Percentiles rank a stretch among this genome's conserved stretches.
Conservation (phyloP, 2,888 invertebrate genomes). For the Deroplatys truncata region DNA sequence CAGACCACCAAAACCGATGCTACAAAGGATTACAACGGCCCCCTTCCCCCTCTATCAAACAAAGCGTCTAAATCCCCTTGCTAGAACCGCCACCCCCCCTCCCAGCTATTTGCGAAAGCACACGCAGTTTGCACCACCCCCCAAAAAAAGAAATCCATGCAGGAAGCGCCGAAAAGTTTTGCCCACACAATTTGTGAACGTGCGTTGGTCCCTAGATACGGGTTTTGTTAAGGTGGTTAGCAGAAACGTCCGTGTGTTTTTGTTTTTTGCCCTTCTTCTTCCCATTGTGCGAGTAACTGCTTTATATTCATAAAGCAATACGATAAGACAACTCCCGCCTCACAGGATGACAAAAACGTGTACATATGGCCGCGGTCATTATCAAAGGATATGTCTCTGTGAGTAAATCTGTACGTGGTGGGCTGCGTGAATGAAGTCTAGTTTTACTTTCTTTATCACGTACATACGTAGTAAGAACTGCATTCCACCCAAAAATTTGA, state of each 20-base stretch:
- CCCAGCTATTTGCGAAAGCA: background rate
- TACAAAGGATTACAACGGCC: background rate
- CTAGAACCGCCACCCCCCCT: background rate
- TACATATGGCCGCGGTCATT: background rate
- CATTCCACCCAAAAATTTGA: too few relatives aligned
- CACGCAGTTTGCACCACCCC: background rate
- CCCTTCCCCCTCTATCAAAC: background rate
- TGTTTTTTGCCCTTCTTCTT: background rate
- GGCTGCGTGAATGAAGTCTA: too few relatives aligned
- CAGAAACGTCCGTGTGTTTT: background rate
- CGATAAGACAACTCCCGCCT: background rate
- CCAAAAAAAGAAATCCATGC: background rate
- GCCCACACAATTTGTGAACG: background rate
- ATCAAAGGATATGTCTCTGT: background rate
- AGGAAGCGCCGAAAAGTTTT: background rate
- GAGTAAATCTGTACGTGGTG: background rate
- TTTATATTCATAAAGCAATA: background rate
- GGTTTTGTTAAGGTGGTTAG: background rate
- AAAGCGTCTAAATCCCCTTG: background rate
- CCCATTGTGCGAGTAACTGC: background rate
- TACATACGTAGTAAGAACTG: too few relatives aligned
- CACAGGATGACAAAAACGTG: background rate
- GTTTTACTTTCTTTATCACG: too few relatives aligned
- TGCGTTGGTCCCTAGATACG: background rate
- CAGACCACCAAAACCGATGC: background rate